Conservation (phyloP, 2,888 invertebrate species). For the Augiades crinisus region DNA sequence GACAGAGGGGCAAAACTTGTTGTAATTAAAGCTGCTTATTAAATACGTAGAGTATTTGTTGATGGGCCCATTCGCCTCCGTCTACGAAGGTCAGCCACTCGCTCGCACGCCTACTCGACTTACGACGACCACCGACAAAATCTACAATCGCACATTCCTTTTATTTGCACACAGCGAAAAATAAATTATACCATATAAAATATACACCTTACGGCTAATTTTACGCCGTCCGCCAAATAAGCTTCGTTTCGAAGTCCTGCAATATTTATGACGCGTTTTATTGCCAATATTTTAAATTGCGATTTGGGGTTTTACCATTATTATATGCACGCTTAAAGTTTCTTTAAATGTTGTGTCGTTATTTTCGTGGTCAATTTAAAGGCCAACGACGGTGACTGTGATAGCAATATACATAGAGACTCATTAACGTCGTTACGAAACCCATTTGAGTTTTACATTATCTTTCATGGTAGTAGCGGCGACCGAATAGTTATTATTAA, state of each 20-base stretch:
- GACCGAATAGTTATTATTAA: neutral
- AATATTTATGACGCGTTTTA: neutral
- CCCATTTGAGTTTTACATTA: neutral
- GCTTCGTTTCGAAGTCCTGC: neutral
- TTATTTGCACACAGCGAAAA: constrained; percentile 5
- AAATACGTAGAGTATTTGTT: constrained; percentile 49
- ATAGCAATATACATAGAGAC: too few species aligned
- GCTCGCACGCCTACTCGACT: constrained; percentile 39
- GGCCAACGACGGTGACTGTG: too few species aligned
- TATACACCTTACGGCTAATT: neutral
- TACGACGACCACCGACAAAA: constrained; percentile 14
- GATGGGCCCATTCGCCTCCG: constrained; percentile 67
- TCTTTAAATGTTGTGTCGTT: neutral
- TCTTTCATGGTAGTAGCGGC: neutral
- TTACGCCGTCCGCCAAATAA: neutral
- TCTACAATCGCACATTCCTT: constrained; percentile 12
- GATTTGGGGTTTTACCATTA: neutral
- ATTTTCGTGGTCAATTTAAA: too few species aligned
- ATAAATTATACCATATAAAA: constrained; percentile 1
- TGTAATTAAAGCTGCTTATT: constrained; percentile 54
- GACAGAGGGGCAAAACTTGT: constrained; percentile 22
- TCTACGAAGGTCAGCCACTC: constrained; percentile 64
- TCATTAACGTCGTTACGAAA: too few species aligned
- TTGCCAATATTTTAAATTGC: neutral
- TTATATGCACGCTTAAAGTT: neutral